Base-by-base conservation (phyloP, 2,113 vertebrate genomes). In the Albula glossodonta region DNA sequence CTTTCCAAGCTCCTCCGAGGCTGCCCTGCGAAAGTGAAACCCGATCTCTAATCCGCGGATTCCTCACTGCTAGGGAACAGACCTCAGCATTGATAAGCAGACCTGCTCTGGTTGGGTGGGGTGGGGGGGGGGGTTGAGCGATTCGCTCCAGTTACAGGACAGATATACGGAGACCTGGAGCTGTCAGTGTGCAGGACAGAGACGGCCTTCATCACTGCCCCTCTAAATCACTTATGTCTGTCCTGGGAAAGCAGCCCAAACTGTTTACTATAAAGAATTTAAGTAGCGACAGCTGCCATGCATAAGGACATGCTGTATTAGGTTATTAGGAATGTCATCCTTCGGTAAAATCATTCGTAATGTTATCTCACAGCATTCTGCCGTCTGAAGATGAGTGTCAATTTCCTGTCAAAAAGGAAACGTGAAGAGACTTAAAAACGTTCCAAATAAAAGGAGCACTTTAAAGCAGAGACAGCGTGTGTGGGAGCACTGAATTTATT, bases 241-340 rank as follows among this genome's bases (percentile, higher is more conserved):
- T 91, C 90, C 83, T 88, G 87, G 79, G 84, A 84, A 88, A 90
- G 79, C 85, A 91, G 87, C 83, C 88, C 88, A 90, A 90, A 90
- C 87, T 88, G 86, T 90, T 93, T 90, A 93, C 89, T 88, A 91
- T 88, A 89, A 91, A 89, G 93, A 92, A 93, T 94, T 91, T 93
- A 91, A 90, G 90, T 90, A 88, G 89, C 88, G 90, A 92, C 95
- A 95, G 94, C 94, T 94, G 93, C 51, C 25, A 86, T 87, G 84
- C 31, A 48, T 56, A 87, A 86, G 86, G 81, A 78, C 81, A 90
- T 87, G 87, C 91, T 86, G 25, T 88, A 84, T 86, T 93, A 92
- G 94, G 93, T 91, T 90, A 94, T 93, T 91, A 92, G 89, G n/a
- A 83, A 87, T 83, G 41, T 90, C 81, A 83, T 82, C 56, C 80